These are phyloP conservation scores for Alethe diademata DNA, from an alignment of 2,113 vertebrate genomes.

Conservation along the genomic window DNA sequence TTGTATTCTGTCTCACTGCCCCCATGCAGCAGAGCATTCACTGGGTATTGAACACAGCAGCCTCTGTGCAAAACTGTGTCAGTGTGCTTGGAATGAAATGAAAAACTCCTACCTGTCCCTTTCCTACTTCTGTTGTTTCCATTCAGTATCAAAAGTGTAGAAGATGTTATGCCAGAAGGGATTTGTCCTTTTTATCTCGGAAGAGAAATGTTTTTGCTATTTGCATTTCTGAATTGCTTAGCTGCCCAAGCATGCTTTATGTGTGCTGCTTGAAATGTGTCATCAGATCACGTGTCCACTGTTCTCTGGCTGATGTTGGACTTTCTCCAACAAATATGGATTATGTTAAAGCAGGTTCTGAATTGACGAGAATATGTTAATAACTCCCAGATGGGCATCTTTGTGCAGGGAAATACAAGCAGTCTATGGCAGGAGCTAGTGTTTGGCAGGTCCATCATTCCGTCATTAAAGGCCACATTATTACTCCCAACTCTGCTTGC, in stretches of 20 bases:
- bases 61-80: neutral
- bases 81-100: slow-evolving; percentile 40
- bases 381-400: slow-evolving; percentile 96
- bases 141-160: slow-evolving; percentile 60
- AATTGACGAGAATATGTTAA: slow-evolving; percentile 99
- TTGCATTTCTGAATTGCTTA: slow-evolving; percentile 98
- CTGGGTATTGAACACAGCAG: neutral
- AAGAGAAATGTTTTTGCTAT: slow-evolving; percentile 80
- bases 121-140: slow-evolving; percentile 48
- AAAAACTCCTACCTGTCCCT: slow-evolving; percentile 14
- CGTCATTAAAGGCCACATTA: slow-evolving; percentile 99
- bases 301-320: slow-evolving; percentile 89
- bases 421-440: slow-evolving; percentile 90
- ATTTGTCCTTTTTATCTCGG: slow-evolving; percentile 93
- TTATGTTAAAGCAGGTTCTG: slow-evolving; percentile 98
- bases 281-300: slow-evolving; percentile 87
- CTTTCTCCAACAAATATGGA: slow-evolving; percentile 99
- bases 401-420: slow-evolving; percentile 87
- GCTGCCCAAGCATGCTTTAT: slow-evolving; percentile 93
- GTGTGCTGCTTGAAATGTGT: slow-evolving; percentile 90
- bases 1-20: slow-evolving; percentile 3
- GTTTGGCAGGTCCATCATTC: slow-evolving; percentile 99
- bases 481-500: slow-evolving; percentile 97
- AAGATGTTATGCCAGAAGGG: slow-evolving; percentile 90
- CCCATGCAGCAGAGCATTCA: neutral